These are phyloP conservation scores for Siniperca undulata DNA, from an alignment of 2,797 vertebrate genomes.

Conservation along the genomic window DNA sequence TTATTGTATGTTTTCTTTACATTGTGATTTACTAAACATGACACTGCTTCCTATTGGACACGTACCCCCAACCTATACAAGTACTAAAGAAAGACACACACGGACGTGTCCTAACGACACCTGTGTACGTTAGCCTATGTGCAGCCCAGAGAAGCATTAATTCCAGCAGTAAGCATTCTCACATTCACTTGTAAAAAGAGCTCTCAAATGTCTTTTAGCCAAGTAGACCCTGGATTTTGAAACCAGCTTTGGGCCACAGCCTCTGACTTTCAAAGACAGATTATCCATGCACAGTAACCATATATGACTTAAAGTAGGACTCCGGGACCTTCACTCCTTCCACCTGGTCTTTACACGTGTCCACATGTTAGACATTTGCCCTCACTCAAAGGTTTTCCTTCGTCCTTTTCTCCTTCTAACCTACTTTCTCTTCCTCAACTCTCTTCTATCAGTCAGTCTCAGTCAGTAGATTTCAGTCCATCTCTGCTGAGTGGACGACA, in stretches of 20 bases:
- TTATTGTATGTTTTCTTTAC: not conserved
- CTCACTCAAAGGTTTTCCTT: conserved; percentile 21
- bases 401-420: conserved; percentile 17
- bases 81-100: no score
- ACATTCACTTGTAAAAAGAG: not conserved
- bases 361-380: not conserved
- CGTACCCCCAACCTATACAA: not conserved
- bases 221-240: not conserved
- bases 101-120: not conserved
- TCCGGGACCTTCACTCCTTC: not conserved
- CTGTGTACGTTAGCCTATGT: not conserved
- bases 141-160: not conserved
- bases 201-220: not conserved
- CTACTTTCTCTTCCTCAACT: conserved; percentile 28
- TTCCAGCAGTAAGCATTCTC: not conserved
- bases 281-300: not conserved
- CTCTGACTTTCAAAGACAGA: conserved; percentile 4
- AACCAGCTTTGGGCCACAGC: not conserved
- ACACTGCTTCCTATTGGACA: not conserved
- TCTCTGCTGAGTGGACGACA: conserved; percentile 26
- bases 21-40: not conserved
- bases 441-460: conserved; percentile 20
- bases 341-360: conserved; percentile 11
- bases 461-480: conserved; percentile 32
- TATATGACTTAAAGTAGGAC: conserved; percentile 1